Conservation (phyloP, 2,797 vertebrate genomes). For the Schizopygopsis malacanthus region DNA sequence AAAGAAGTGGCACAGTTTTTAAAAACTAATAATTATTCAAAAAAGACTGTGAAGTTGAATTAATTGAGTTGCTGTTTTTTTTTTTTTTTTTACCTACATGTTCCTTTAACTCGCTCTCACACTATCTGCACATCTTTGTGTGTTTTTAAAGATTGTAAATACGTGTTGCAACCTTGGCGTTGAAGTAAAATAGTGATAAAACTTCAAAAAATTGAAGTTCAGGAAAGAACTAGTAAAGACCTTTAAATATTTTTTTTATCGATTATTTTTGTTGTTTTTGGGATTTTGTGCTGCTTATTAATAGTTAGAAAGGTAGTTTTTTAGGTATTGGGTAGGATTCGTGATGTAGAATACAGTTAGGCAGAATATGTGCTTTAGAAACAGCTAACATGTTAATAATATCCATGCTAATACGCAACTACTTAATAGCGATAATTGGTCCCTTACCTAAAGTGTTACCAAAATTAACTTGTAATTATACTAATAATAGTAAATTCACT, state of each 20-base stretch:
- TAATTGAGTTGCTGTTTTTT: background rate
- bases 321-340: no score
- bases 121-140: background rate
- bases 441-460: background rate
- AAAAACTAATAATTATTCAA: background rate
- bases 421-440: no score
- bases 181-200: slow-evolving; percentile 7
- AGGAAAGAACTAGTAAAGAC: background rate
- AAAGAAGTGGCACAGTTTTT: background rate
- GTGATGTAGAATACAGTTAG: no score
- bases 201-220: no score
- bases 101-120: background rate
- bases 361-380: no score
- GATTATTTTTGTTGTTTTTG: background rate
- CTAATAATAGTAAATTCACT: no score
- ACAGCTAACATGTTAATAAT: no score
- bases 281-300: background rate
- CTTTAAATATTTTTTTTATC: background rate
- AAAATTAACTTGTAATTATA: background rate
- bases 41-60: background rate
- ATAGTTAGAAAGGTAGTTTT: no score
- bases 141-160: background rate
- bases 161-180: background rate
- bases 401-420: no score
- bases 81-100: background rate